phyloP scores from a whole-genome alignment of 2,888 invertebrate species.

The Lapara coniferarum region DNA sequence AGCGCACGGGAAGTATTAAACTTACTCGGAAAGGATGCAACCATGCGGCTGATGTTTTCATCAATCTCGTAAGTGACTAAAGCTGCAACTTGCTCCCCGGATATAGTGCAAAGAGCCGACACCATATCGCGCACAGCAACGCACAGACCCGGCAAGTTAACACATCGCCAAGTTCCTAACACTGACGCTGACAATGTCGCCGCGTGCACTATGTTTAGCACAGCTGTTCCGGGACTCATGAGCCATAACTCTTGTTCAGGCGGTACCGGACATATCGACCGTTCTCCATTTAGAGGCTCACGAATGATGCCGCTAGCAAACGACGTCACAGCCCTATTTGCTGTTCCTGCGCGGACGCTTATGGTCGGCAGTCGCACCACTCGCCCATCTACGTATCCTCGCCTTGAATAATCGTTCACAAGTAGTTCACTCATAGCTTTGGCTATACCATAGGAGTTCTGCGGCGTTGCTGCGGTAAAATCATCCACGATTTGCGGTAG shows the following conservation, averaged over 20 bases:
- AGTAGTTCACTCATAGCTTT: slow-evolving; percentile 73
- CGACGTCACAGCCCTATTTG: slow-evolving; percentile 73
- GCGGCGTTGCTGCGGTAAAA: slow-evolving; percentile 59
- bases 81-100: slow-evolving; percentile 55
- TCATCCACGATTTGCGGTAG: slow-evolving; percentile 57
- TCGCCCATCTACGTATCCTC: slow-evolving; percentile 64
- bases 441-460: slow-evolving; percentile 68
- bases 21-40: slow-evolving; percentile 59
- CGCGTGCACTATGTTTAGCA: slow-evolving; percentile 61
- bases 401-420: slow-evolving; percentile 68
- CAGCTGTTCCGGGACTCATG: slow-evolving; percentile 60
- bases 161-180: slow-evolving; percentile 56
- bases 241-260: slow-evolving; percentile 61
- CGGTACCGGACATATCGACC: slow-evolving; percentile 58
- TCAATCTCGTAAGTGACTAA: slow-evolving; percentile 56
- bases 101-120: slow-evolving; percentile 54
- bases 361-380: slow-evolving; percentile 69
- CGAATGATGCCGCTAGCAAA: slow-evolving; percentile 72
- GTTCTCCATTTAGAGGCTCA: slow-evolving; percentile 62
- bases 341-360: slow-evolving; percentile 64
- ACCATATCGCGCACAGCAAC: slow-evolving; percentile 61
- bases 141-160: slow-evolving; percentile 66
- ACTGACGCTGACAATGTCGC: slow-evolving; percentile 48
- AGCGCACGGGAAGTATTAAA: slow-evolving; percentile 61
- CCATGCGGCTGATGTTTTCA: slow-evolving; percentile 55